These are phyloP conservation scores for Drymonia ruficornis DNA, from an alignment of 2,888 invertebrate genomes.

Conservation along the genomic window DNA sequence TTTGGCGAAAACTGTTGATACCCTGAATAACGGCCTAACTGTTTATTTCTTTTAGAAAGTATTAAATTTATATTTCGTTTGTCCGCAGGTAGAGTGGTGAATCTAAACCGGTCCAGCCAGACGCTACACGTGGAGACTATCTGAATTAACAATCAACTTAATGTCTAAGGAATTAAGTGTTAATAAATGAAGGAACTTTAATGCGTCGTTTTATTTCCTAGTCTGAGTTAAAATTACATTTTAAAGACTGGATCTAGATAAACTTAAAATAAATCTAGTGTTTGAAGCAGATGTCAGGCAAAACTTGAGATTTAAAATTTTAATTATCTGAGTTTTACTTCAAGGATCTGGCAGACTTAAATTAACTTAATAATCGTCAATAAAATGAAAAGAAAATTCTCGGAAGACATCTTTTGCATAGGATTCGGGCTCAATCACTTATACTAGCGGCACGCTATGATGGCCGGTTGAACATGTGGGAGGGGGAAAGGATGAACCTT, in stretches of 20 bases:
- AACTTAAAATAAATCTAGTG: not conserved
- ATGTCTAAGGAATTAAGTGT: constrained; percentile 3
- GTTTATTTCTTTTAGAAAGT: constrained; percentile 2
- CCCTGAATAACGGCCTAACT: not conserved
- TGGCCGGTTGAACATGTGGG: too few species aligned
- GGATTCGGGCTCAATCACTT: too few species aligned
- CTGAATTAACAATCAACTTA: constrained; percentile 2
- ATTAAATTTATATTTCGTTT: constrained; percentile 1
- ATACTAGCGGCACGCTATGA: too few species aligned
- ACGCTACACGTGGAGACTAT: not conserved
- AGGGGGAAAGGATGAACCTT: too few species aligned
- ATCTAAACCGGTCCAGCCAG: not conserved
- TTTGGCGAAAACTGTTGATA: too few species aligned
- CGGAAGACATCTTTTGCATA: too few species aligned
- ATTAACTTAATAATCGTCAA: too few species aligned
- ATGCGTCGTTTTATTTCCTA: constrained; percentile 1
- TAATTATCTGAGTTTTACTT: not conserved
- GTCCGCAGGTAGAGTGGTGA: constrained; percentile 5
- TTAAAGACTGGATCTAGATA: not conserved
- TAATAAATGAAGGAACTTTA: constrained; percentile 3
- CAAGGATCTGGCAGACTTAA: too few species aligned
- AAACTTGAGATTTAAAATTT: not conserved
- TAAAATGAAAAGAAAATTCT: too few species aligned
- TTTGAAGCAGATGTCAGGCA: not conserved
- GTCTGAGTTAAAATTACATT: not conserved